A percentile compares a stretch with the other conserved stretches of the same genome.
Evolutionary conservation across 2,888 invertebrate species (phyloP).

Genomic region (Dioctria linearis): DNA sequence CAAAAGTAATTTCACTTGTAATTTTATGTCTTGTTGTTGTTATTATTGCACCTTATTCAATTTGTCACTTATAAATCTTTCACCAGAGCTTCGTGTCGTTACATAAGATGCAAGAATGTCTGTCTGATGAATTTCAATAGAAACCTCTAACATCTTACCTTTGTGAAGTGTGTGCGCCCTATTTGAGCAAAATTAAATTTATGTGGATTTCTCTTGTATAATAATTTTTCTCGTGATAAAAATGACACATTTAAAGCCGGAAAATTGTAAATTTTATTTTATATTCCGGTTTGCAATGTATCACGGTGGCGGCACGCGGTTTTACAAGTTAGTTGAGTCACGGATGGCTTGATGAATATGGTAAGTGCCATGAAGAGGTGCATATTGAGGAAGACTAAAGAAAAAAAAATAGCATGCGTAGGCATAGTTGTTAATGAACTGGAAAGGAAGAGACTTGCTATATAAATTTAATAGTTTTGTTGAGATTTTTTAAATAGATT

Average conservation of each 20-base stretch:
- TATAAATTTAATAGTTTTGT: no score
- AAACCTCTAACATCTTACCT: not conserved
- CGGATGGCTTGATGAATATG: constrained; percentile 2
- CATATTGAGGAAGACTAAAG: no score
- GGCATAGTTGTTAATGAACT: not conserved
- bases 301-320: not conserved
- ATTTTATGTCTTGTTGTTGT: constrained; percentile 1
- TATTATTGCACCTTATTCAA: constrained; percentile 29
- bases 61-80: constrained; percentile 21
- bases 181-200: not conserved
- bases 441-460: no score
- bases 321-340: constrained; percentile 15
- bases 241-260: not conserved
- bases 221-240: not conserved
- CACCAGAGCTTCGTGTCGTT: constrained; percentile 24
- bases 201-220: not conserved
- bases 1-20: constrained; percentile 27
- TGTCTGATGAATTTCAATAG: not conserved
- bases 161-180: not conserved
- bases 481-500: no score
- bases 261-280: not conserved
- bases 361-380: not conserved
- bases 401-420: not conserved
- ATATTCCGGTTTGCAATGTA: not conserved
- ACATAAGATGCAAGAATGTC: constrained; percentile 24